Percentiles rank a stretch among this genome's conserved stretches.
These are phyloP conservation scores for Nemurella pictetii DNA, from an alignment of 2,888 invertebrate genomes.

Conservation along the genomic window DNA sequence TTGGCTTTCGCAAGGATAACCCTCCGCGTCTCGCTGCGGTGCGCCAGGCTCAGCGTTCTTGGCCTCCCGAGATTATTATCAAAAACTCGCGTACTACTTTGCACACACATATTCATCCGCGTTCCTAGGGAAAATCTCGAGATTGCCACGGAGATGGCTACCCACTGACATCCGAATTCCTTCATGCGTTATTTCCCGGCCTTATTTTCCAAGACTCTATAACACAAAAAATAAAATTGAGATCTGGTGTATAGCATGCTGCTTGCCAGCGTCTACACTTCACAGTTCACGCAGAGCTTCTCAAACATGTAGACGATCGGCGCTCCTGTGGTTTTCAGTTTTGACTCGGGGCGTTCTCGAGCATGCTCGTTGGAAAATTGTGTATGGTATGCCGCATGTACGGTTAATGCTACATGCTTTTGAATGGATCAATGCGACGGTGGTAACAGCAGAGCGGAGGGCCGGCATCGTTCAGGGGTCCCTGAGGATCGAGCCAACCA, in stretches of 20 bases:
- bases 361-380: not conserved
- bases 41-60: not conserved
- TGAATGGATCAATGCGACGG: not conserved
- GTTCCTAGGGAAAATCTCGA: not conserved
- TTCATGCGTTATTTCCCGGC: not conserved
- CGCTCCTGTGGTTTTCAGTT: not conserved
- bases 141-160: not conserved
- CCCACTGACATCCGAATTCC: not conserved
- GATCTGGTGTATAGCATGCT: not conserved
- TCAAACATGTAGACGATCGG: not conserved
- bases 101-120: not conserved
- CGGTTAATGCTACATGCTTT: not conserved
- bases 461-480: not conserved
- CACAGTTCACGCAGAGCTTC: not conserved
- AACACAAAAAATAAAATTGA: not conserved
- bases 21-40: not conserved
- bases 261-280: too few relatives aligned
- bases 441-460: not conserved
- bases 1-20: not conserved
- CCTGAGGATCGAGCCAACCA: slow-evolving; percentile 4
- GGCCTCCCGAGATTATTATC: not conserved
- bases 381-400: not conserved
- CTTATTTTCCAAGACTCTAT: not conserved
- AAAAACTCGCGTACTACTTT: not conserved
- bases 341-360: not conserved